Evolutionary conservation across 1,140 invertebrate genomes (phyloP).

Genomic region (Episyrphus balteatus): DNA sequence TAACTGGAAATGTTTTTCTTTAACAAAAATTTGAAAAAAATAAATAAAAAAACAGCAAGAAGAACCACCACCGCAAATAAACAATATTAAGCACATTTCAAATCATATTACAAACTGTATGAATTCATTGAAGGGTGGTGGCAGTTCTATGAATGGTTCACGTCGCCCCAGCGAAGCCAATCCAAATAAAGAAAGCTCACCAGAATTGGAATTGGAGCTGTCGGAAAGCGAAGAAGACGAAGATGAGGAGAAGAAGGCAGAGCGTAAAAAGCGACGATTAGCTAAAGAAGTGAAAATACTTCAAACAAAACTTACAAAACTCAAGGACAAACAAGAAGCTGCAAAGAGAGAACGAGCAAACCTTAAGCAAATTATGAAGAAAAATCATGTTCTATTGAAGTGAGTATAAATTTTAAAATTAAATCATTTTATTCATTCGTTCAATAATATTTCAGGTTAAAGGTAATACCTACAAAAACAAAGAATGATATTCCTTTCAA

Average conservation of each 20-base stretch:
- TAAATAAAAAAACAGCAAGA: no score
- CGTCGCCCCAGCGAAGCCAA: constrained; percentile 27
- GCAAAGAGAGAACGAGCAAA: constrained; percentile 65
- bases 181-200: constrained; percentile 30
- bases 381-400: constrained; percentile 62
- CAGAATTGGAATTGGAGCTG: constrained; percentile 39
- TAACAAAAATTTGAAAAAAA: no score
- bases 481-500: no score
- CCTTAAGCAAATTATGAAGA: constrained; percentile 68
- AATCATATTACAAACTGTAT: no score
- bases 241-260: constrained; percentile 56
- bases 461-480: no score
- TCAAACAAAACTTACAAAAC: constrained; percentile 61
- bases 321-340: constrained; percentile 65
- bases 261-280: constrained; percentile 44
- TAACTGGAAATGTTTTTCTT: no score
- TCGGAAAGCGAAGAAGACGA: constrained; percentile 55
- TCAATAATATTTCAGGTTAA: no score
- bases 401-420: constrained; percentile 14
- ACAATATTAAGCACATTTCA: no score
- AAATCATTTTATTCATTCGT: no score
- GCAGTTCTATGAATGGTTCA: constrained; percentile 24
- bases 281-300: constrained; percentile 63
- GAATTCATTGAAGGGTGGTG: constrained; percentile 19
- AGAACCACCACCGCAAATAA: no score